Base-by-base conservation (phyloP, 2,888 invertebrate genomes). In the Drosophila quinaria region DNA sequence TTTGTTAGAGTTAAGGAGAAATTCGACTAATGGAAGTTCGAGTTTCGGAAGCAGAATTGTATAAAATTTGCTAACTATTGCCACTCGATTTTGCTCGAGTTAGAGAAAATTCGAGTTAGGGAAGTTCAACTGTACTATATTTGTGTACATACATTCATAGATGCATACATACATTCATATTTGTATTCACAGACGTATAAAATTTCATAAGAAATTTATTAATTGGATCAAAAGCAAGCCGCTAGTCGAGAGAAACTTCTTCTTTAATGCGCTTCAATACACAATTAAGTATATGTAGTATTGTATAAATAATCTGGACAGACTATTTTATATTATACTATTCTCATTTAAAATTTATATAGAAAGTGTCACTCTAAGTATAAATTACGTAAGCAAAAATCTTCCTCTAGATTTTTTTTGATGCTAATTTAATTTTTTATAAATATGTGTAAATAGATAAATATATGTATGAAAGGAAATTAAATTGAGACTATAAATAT, bases 161-260 rank as follows among this genome's bases (percentile, higher is more conserved):
- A 25, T 25, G 6, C 1, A 5, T 5, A 25, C 0, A 25, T 25
- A 17, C 29, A 41, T n/a, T n/a, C 17, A 39, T n/a, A 55, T 33
- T 41, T 5, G 33, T 33, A n/a, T 19, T 29, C 17, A 29, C n/a
- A 41, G 35, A 19, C 13, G 17, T 60, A 69, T 65, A 29, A 10
- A 78, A 60, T 66, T 68, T 65, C 17, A 39, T 10, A 22, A 47
- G 29, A 42, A 44, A 56, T 50, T 39, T 58, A 39, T 55, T 73
- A 69, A 69, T 83, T 83, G 55, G 15, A 60, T 77, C 65, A 77
- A 66, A 76, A 51, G 44, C 11, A 42, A 66, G 22, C 41, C 58
- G 66, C 51, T 50, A 64, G 15, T 17, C 42, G 17, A 55, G 55
- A 65, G 11, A 25, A 46, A 37, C n/a, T 29, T 29, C 29, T 68